A percentile compares a stretch with the other conserved stretches of the same genome.
Evolutionary conservation across 2,888 invertebrate species (phyloP).

Genomic region (Isotomurus palustris): DNA sequence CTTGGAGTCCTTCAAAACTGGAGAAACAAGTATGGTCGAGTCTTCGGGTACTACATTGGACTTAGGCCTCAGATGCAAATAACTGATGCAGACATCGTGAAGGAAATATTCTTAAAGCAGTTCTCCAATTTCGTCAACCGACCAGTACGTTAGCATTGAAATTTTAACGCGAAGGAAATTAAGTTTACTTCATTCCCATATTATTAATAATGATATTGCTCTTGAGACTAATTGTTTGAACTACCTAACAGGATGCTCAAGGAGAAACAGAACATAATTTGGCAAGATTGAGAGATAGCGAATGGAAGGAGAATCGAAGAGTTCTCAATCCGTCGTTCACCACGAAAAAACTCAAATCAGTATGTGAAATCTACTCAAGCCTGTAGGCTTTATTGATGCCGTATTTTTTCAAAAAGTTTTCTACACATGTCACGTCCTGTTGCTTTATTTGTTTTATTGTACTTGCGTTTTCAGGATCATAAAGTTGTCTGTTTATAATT

Average conservation of each 20-base stretch:
- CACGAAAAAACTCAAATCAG: conserved; percentile 43
- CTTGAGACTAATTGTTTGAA: not conserved
- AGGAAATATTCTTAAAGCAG: conserved; percentile 44
- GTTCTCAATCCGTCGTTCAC: conserved; percentile 45
- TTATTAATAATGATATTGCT: too few species aligned
- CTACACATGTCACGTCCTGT: not conserved
- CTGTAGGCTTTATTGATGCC: too few species aligned
- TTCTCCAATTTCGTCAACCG: conserved; percentile 45
- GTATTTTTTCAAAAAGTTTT: too few species aligned
- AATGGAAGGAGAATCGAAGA: conserved; percentile 44
- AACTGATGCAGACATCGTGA: conserved; percentile 44
- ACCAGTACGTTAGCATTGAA: conserved; percentile 35
- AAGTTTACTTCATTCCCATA: not conserved
- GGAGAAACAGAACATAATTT: conserved; percentile 43
- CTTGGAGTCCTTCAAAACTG: conserved; percentile 38
- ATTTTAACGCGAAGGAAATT: too few species aligned
- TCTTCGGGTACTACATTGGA: conserved; percentile 43
- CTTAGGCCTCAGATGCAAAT: conserved; percentile 43
- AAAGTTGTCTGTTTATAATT: too few species aligned
- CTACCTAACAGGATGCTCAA: conserved; percentile 37
- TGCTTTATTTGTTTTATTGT: not conserved
- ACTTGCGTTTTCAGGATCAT: too few species aligned
- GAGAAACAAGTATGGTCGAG: conserved; percentile 39
- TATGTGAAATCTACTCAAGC: too few species aligned
- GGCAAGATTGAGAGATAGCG: conserved; percentile 41